Evolutionary conservation across 2,888 invertebrate species (phyloP), one percentile per base, ranked within the genome.

Genomic region (Clivina fossor): DNA sequence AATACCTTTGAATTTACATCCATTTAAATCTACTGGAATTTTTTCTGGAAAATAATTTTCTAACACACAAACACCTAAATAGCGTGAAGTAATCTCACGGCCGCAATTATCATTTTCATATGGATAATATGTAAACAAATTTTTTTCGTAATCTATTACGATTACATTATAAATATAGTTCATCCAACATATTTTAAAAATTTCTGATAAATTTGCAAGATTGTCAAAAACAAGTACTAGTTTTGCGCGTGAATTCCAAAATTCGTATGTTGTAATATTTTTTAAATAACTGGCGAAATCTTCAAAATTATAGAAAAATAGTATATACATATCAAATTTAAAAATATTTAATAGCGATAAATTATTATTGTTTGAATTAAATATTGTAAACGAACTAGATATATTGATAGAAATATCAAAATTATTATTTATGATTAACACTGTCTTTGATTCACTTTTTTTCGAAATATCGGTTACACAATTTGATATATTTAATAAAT

Each of bases 1-100:
- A 1, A 60, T 19, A 4, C 60, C 43, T 18, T 46, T 61, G 7
- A 63, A 28, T 20, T 54, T n/a, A n/a, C n/a, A n/a, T n/a, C n/a
- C n/a, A 11, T 54, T 40, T 41, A 54, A 61, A n/a, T 50, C 32
- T 5, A 30, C 16, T n/a, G 7, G 9, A 8, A 43, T 44, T 44
- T 44, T 44, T 2, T 2, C 30, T 13, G 44, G 28, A 16, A 30
- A 44, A 44, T 30, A 30, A 8, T 30, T 26, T 4, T 18, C 8
- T 38, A 38, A 9, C 4, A 4, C 30, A 30, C 44, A 44, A 18
- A 11, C 19, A 28, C 44, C 44, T 19, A 44, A 30, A 28, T 44
- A 15, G 19, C 30, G 16, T 2, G 44, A 19, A 18, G 18, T 16
- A n/a, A 37, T 20, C 24, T 20, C 22, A 9, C 26, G 18, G 8